phyloP scores from a whole-genome alignment of 2,797 vertebrate species.

The Enteromius trimaculatus region DNA sequence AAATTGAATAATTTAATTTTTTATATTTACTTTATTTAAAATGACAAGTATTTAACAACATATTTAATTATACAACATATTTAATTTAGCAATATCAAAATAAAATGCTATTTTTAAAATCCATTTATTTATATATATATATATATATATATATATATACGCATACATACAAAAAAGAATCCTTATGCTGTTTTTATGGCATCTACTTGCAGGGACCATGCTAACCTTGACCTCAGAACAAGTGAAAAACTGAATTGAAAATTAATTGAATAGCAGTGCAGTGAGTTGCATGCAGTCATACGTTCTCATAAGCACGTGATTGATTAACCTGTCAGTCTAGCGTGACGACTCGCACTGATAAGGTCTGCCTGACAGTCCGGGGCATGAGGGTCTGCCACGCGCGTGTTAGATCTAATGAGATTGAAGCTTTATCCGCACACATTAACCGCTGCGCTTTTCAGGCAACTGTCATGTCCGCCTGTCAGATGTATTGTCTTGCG shows the following conservation, averaged over 20 bases:
- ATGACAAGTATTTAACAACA: neutral
- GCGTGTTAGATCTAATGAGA: slow-evolving; percentile 42
- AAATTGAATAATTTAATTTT: too few species aligned
- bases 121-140: neutral
- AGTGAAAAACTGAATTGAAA: neutral
- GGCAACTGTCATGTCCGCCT: slow-evolving; percentile 36
- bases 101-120: neutral
- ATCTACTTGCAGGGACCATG: neutral
- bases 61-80: too few species aligned
- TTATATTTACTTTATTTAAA: neutral
- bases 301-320: slow-evolving; percentile 32
- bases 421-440: slow-evolving; percentile 33
- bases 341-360: slow-evolving; percentile 35
- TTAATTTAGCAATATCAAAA: neutral
- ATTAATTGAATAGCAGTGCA: neutral
- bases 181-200: neutral
- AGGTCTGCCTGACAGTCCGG: slow-evolving; percentile 35
- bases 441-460: slow-evolving; percentile 29
- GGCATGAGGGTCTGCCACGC: slow-evolving; percentile 10
- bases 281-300: slow-evolving; percentile 7
- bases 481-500: slow-evolving; percentile 29
- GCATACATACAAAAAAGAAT: neutral
- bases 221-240: slow-evolving; percentile 2
- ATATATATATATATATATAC: too few species aligned
- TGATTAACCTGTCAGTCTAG: slow-evolving; percentile 45